Evolutionary conservation across 2,113 vertebrate genomes (phyloP), one percentile per base, ranked within the genome.

Genomic region (Smithornis capensis): DNA sequence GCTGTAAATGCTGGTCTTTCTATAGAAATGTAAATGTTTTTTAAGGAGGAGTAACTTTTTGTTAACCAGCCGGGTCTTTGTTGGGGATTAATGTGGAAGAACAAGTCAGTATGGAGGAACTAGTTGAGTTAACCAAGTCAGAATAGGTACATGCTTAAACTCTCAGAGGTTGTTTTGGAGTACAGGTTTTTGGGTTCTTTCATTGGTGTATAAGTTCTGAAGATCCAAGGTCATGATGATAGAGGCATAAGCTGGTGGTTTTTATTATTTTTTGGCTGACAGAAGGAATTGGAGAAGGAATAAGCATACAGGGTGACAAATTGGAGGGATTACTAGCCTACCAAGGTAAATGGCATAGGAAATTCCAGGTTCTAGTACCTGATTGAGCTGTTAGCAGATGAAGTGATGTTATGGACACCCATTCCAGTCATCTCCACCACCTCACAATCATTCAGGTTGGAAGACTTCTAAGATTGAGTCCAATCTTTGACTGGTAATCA

Each of bases 21-120:
- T 77, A 29, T 70, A 69, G 94, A 83, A 64, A 82, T 81, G 92
- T 57, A 93, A 93, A 80, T 92, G 52, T 88, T 84, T 83, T 85
- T 86, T 19, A 71, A 90, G 92, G 89, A 96, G 77, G 92, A 71
- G 81, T 53, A 69, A 78, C 81, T 93, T 80, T 22, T 22, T 45
- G 57, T 96, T 91, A 88, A 67, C 53, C 67, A 44, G 11, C 77
- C n/a, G 37, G 37, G 62, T 16, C 90, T 89, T 76, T 94, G 63
- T 50, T 57, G 85, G 62, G 45, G 45, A 13, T 60, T 88, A 56
- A 79, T 7, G 35, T 6, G 80, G 84, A 50, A 87, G 89, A 96
- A 94, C 85, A 18, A 96, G 92, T 92, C 65, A 83, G 82, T 70
- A 73, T 56, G 70, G 88, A 92, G 57, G 49, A 88, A 35, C 92